phyloP scores from a whole-genome alignment of 1,140 invertebrate species.

The Megalonaias nervosa region DNA sequence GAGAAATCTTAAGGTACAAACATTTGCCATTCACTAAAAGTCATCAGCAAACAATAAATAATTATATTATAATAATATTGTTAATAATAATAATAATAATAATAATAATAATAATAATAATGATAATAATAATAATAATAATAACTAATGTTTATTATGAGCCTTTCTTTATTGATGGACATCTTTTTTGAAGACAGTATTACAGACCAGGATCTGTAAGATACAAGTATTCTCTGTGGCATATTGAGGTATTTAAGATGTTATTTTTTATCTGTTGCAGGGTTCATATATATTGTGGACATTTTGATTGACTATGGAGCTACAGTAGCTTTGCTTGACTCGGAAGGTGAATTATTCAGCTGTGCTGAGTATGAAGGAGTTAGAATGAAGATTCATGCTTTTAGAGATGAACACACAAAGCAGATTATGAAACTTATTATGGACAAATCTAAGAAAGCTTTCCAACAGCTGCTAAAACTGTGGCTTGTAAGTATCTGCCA shows the following conservation, averaged over 20 bases:
- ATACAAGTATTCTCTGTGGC: not conserved
- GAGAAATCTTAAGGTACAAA: no score
- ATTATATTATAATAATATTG: no score
- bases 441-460: conserved; percentile 50
- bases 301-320: conserved; percentile 55
- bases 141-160: no score
- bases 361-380: conserved; percentile 59
- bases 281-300: conserved; percentile 55
- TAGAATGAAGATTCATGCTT: conserved; percentile 50
- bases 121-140: no score
- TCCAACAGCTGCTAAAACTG: conserved; percentile 38
- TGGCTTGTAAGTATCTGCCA: conserved; percentile 53
- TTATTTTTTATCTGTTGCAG: conserved; percentile 40
- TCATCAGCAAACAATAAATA: no score
- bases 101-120: no score
- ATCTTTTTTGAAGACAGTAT: no score
- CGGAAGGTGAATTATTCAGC: conserved; percentile 47
- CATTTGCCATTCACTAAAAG: no score
- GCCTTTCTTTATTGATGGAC: no score
- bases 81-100: no score
- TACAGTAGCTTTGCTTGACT: conserved; percentile 57
- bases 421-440: conserved; percentile 52
- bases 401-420: conserved; percentile 52
- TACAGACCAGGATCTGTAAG: not conserved
- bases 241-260: not conserved